Percentiles rank a stretch among this genome's conserved stretches.
Evolutionary conservation across 2,888 invertebrate genomes (phyloP).

Genomic region (Nyleta sp.): DNA sequence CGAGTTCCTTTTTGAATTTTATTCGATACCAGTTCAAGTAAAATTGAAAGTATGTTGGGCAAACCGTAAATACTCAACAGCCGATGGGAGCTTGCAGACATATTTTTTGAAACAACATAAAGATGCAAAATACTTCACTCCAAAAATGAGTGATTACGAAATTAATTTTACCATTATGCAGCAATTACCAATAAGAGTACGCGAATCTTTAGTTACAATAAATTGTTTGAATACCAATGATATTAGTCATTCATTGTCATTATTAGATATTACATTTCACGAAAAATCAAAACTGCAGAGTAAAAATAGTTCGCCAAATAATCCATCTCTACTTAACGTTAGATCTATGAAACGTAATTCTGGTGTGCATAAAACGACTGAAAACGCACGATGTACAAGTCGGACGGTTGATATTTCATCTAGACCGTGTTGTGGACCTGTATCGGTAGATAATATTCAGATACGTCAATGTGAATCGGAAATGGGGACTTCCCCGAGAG

Average conservation of each 20-base stretch:
- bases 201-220: background rate
- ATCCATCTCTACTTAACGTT: too few relatives aligned
- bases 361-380: too few relatives aligned
- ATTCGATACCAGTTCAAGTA: background rate
- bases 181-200: background rate
- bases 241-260: background rate
- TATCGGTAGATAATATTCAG: too few relatives aligned
- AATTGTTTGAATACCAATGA: background rate
- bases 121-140: background rate
- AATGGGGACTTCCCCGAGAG: too few relatives aligned
- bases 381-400: too few relatives aligned
- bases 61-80: background rate
- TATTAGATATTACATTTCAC: background rate
- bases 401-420: too few relatives aligned
- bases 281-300: background rate
- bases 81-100: background rate
- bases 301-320: too few relatives aligned
- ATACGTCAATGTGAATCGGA: too few relatives aligned
- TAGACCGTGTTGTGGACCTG: too few relatives aligned
- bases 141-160: background rate
- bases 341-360: too few relatives aligned
- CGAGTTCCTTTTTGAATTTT: background rate
- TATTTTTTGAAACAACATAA: background rate
- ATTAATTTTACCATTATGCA: background rate
- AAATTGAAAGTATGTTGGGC: background rate